Conservation (phyloP, 1,140 invertebrate genomes). For the Leptonema lineaticorne region DNA sequence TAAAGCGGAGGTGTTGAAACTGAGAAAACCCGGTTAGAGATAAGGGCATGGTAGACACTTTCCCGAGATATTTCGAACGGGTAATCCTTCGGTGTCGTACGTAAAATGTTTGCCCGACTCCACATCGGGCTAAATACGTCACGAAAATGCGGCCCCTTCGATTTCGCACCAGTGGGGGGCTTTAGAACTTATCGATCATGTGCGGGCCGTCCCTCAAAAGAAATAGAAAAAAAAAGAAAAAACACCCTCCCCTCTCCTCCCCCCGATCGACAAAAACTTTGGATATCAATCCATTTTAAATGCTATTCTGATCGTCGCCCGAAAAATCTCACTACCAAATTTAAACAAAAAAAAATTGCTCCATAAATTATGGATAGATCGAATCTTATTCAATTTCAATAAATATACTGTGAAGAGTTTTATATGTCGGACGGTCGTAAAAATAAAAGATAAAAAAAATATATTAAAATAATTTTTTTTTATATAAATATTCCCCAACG, state of each 20-base stretch:
- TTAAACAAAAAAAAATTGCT: too few species aligned
- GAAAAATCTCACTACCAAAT: too few species aligned
- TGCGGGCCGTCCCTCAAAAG: too few species aligned
- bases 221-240: too few species aligned
- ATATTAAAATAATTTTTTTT: too few species aligned
- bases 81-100: constrained; percentile 21
- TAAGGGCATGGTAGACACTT: constrained; percentile 1
- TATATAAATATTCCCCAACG: too few species aligned
- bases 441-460: too few species aligned
- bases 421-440: too few species aligned
- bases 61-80: not conserved
- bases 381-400: too few species aligned
- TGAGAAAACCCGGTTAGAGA: constrained; percentile 19
- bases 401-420: too few species aligned
- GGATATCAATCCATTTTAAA: constrained; percentile 12
- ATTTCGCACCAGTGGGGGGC: not conserved
- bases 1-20: not conserved
- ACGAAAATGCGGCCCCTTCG: constrained; percentile 7
- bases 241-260: not conserved
- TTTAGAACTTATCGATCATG: constrained; percentile 24
- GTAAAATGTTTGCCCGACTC: not conserved
- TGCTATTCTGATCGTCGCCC: too few species aligned
- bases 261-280: not conserved
- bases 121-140: constrained; percentile 11
- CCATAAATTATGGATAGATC: too few species aligned